Percentiles rank a stretch among this genome's conserved stretches.
These are phyloP conservation scores for Pimephales promelas DNA, from an alignment of 2,113 vertebrate genomes.

Conservation along the genomic window DNA sequence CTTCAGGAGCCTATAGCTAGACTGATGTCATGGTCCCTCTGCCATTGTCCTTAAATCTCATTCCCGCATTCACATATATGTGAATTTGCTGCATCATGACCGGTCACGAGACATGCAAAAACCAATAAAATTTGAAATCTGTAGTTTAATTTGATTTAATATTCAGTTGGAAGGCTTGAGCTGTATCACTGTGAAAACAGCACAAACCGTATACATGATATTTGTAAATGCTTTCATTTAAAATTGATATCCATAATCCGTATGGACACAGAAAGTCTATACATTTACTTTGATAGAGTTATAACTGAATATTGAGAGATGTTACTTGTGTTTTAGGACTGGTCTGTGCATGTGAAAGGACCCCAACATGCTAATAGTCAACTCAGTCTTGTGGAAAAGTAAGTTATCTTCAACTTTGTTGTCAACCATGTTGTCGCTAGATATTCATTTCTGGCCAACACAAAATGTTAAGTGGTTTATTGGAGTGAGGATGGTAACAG, in stretches of 20 bases:
- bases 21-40: background rate
- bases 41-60: background rate
- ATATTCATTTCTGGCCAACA: background rate
- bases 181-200: background rate
- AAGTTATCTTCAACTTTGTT: conserved; percentile 40
- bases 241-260: background rate
- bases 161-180: background rate
- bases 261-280: background rate
- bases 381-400: conserved; percentile 70
- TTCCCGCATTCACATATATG: background rate
- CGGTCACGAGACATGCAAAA: background rate
- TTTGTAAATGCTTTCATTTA: background rate
- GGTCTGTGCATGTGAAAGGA: conserved; percentile 63
- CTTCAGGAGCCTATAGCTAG: background rate
- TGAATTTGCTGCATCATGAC: background rate
- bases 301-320: background rate
- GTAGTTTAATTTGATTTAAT: background rate
- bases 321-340: conserved; percentile 51
- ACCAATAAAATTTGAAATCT: background rate
- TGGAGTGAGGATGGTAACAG: background rate
- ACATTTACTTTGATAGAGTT: background rate
- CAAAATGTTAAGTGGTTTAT: background rate
- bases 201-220: background rate
- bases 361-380: conserved; percentile 67
- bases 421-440: background rate